These are phyloP conservation scores for Enteromius argenteus DNA, from an alignment of 2,797 vertebrate species.

Conservation along the genomic window DNA sequence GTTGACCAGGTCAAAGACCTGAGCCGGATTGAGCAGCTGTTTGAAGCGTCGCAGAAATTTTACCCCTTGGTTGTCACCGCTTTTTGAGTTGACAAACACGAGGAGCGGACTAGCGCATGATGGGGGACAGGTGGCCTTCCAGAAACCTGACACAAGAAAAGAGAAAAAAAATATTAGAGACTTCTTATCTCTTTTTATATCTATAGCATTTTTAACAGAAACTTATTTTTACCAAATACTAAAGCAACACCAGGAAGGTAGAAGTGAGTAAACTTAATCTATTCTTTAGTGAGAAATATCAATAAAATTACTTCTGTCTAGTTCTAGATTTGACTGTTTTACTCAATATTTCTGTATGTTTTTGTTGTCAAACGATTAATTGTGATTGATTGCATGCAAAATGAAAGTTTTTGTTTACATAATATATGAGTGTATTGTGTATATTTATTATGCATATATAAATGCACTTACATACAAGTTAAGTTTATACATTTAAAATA, in stretches of 20 bases:
- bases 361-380: too few species aligned
- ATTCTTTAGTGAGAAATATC: neutral
- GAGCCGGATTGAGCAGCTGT: slow-evolving; percentile 97
- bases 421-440: too few species aligned
- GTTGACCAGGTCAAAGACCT: slow-evolving; percentile 98
- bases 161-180: neutral
- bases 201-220: neutral
- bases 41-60: slow-evolving; percentile 98
- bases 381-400: too few species aligned
- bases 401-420: too few species aligned
- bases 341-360: neutral
- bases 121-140: slow-evolving; percentile 96
- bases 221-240: neutral
- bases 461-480: too few species aligned
- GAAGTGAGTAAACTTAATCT: neutral
- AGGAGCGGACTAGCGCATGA: slow-evolving; percentile 96
- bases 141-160: too few species aligned
- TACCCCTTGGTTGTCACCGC: slow-evolving; percentile 98
- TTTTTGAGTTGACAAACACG: slow-evolving; percentile 99
- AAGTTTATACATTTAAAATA: too few species aligned
- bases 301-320: neutral
- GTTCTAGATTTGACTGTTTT: neutral
- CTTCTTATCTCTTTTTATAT: neutral
- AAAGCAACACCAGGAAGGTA: neutral
- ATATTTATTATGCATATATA: too few species aligned